Base-by-base conservation (phyloP, 2,888 invertebrate species). In the Eurytoma californica region DNA sequence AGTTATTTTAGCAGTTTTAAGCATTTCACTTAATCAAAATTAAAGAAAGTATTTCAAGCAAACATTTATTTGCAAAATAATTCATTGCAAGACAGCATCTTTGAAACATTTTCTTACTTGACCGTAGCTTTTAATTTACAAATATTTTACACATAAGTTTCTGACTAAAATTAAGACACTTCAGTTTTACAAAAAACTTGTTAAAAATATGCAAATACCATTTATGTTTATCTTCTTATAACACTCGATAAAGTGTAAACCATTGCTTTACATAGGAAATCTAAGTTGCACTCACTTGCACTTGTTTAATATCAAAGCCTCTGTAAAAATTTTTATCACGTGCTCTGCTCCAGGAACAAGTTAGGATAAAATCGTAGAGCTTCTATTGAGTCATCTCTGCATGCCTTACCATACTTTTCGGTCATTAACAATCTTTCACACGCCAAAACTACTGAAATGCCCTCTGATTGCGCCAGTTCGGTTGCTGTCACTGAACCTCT, bases 331-430 rank as follows among this genome's bases (percentile, higher is more conserved):
- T 51, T 53, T 79, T 73, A 84, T 87, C 86, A 88, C 83, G 86
- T 85, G 91, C 91, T 89, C 84, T 91, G 86, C 68, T 90, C 90
- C 82, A 96, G 91, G 90, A 99, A 96, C 79, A 94, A 91, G 92
- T 99, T 99, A 0, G 97, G 96, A 91, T 96, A 99, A 91, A 99
- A 99, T 79, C 96, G 93, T 58, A 99, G 91, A 12, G 98, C 98
- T 91, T 98, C 97, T 77, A 98, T 95, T 0, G 97, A 95, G 89
- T 99, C 98, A 91, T 99, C 99, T 77, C 99, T 93, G 88, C 98
- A 99, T 3, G 97, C 94, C 86, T 94, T 92, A 0, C 98, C 98
- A 84, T 93, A 92, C 81, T 94, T 94, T 91, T 99, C 99, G 0
- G 98, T 94, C 3, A 96, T 94, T 79, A 96, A 92, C 51, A 99